Evolutionary conservation across 1,140 invertebrate species (phyloP), one percentile per base, ranked within the genome.

Genomic region (Drosophila guanche): DNA sequence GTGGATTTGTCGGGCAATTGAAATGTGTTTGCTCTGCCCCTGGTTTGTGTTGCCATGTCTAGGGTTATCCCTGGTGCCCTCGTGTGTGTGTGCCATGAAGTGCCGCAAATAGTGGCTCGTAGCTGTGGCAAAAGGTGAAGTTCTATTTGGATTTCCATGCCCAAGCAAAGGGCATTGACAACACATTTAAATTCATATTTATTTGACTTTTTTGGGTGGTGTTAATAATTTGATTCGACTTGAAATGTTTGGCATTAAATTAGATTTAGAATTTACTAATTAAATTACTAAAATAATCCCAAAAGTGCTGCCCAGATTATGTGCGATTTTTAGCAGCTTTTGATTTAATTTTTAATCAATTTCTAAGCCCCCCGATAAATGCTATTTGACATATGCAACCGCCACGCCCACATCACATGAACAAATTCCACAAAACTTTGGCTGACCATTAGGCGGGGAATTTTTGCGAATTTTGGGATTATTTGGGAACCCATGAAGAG

Each of bases 231-330:
- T 20, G 16, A 20, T 20, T 46, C 16, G 5, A 22, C 22, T 22
- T 45, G 1, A 62, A 52, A 46, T 63, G 29, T 37, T 67, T 67
- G 45, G 63, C 63, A 67, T 67, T 20, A 0, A 20, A 20, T 20
- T 20, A 20, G 16, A 20, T 20, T 20, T 20, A 20, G 16, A 20
- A 20, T 20, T 20, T 20, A 20, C 0, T 20, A 52, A 67, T 67
- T 68, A 42, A 68, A 68, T 68, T 68, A 68, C 50, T 42, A 33
- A 54, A 47, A 37, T 67, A 47, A 56, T 41, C 27, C 20, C 10
- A 12, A 37, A 12, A 37, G 10, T 41, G 50, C 33, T 47, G 42
- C 4, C 33, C 55, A 46, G 43, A 56, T 68, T 68, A 68, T 68
- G 55, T 68, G 50, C 50, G 48, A 22, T 68, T 47, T 42, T 33